These are phyloP conservation scores for Araneus ventricosus DNA, from an alignment of 1,140 invertebrate species.

Conservation along the genomic window DNA sequence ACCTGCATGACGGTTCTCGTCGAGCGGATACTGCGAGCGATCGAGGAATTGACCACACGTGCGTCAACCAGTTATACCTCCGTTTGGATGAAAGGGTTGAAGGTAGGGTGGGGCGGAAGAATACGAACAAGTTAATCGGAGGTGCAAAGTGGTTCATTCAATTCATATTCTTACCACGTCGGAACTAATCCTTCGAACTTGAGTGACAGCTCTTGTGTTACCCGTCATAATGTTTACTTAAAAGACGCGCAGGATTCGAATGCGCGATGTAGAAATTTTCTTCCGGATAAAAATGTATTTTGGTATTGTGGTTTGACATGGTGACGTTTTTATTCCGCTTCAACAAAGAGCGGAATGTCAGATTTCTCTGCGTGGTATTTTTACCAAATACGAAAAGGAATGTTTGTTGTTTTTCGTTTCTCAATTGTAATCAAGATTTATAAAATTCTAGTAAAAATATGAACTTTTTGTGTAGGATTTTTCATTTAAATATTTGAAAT, in stretches of 20 bases:
- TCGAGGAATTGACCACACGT: conserved; percentile 38
- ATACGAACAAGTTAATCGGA: conserved; percentile 53
- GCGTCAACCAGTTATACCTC: background rate
- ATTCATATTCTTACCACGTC: conserved; percentile 24
- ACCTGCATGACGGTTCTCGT: background rate
- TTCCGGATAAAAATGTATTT: background rate
- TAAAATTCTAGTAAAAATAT: too few relatives aligned
- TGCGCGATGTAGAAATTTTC: background rate
- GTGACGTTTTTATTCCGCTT: background rate
- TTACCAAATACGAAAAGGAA: background rate
- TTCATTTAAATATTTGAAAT: too few relatives aligned
- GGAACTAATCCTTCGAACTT: conserved; percentile 31
- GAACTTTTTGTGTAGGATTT: too few relatives aligned
- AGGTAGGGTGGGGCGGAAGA: background rate
- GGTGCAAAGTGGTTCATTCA: conserved; percentile 44
- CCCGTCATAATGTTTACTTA: conserved; percentile 46
- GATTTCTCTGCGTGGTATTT: background rate
- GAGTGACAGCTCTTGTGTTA: conserved; percentile 52
- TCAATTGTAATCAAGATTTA: too few relatives aligned
- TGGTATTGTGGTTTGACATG: conserved; percentile 1
- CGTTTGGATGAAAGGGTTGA: background rate
- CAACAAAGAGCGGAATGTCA: background rate
- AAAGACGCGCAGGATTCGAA: background rate
- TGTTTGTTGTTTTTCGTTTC: background rate
- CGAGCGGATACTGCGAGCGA: background rate